Evolutionary conservation across 2,113 vertebrate genomes (phyloP).

Genomic region (Passer domesticus): DNA sequence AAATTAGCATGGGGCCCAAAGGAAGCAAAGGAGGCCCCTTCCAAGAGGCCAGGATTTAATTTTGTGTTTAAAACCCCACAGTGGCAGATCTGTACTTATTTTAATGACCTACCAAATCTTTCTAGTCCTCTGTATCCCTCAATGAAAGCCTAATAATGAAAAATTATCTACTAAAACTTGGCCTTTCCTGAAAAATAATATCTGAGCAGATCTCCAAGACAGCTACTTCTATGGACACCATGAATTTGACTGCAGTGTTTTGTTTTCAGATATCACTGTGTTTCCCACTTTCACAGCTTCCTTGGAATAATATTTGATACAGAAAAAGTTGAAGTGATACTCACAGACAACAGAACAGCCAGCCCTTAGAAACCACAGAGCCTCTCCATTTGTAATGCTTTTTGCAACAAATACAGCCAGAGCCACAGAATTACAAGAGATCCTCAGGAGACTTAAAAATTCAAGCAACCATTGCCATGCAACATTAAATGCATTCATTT

Average conservation of each 20-base stretch:
- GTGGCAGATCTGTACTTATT: neutral
- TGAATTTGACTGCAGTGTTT: neutral
- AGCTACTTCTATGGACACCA: neutral
- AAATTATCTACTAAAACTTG: neutral
- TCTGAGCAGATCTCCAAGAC: neutral
- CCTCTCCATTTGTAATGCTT: neutral
- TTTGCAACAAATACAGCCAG: slow-evolving; percentile 7
- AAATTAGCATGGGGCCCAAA: neutral
- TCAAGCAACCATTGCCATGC: neutral
- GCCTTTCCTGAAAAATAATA: neutral
- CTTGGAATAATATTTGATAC: slow-evolving; percentile 17
- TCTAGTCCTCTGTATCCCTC: neutral
- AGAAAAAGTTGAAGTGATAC: neutral
- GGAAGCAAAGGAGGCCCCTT: neutral
- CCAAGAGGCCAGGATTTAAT: neutral
- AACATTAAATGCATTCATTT: slow-evolving; percentile 26
- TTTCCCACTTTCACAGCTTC: slow-evolving; percentile 20
- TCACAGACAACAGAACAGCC: neutral
- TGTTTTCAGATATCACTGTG: neutral
- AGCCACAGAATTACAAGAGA: slow-evolving; percentile 4
- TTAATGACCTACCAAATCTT: neutral
- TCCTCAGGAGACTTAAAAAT: slow-evolving; percentile 1
- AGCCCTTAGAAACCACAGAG: neutral
- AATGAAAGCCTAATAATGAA: slow-evolving; percentile 12
- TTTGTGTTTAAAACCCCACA: slow-evolving; percentile 9